Base-by-base conservation (phyloP, 2,797 vertebrate species). In the Microctenopoma lineatum region DNA sequence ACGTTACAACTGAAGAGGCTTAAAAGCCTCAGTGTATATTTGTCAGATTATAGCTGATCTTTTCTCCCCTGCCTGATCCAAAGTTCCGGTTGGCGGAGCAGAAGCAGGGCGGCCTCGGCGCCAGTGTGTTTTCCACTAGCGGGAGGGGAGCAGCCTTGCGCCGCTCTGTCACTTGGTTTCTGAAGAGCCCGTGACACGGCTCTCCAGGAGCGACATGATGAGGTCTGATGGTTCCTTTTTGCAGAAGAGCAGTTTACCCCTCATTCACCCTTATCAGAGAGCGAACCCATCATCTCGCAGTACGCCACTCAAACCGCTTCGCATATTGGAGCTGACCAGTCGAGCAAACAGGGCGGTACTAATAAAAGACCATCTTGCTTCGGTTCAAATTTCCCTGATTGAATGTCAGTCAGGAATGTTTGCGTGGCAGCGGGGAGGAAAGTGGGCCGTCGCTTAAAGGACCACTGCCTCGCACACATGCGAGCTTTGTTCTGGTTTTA, bases 381-480 rank as follows among this genome's bases (percentile, higher is more conserved):
- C 87, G 87, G 86, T 94, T 94, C 92, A 92, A 90, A 92, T 93
- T 92, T 91, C 90, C 92, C 91, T 94, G 92, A 94, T 93, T 93
- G 92, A 94, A 91, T 93, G 93, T 93, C 94, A 93, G 90, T 93
- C 93, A 93, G 86, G 92, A 94, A 93, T 93, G 91, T 93, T 93
- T 93, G 89, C 80, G 76, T 90, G 91, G 90, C 84, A 65, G 79
- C 80, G 7, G 73, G 70, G 76, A 74, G 84, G 88, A 86, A 90
- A 90, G 84, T 79, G 88, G 87, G 84, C 76, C 84, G 87, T 84
- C 81, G 68, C 88, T 88, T 91, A 85, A 89, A 90, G 87, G 78
- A 85, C 87, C 84, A 77, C 81, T 73, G 85, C 85, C 84, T 83
- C 27, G 66, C 80, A 91, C 87, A 90, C 84, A 91, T 81, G 51